Percentiles rank a stretch among this genome's conserved stretches.
Evolutionary conservation across 2,113 vertebrate genomes (phyloP).

Genomic region (Ctenomys sociabilis): DNA sequence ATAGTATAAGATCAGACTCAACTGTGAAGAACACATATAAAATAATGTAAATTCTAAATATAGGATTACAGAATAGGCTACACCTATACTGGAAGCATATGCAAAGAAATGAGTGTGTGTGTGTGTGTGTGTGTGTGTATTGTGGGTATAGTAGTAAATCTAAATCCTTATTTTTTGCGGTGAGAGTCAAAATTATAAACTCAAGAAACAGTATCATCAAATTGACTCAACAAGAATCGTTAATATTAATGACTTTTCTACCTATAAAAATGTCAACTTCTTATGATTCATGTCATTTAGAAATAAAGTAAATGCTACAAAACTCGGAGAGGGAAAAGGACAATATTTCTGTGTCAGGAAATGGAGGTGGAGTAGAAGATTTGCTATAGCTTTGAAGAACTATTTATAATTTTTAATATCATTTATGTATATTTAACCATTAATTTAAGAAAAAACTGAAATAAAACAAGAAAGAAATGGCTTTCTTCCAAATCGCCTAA

Average conservation of each 20-base stretch:
- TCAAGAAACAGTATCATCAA: not conserved
- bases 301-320: slow-evolving; percentile 11
- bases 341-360: not conserved
- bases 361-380: not conserved
- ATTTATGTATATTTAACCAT: not conserved
- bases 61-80: not conserved
- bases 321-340: not conserved
- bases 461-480: slow-evolving; percentile 29
- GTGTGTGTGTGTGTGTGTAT: not conserved
- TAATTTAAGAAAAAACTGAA: slow-evolving; percentile 51
- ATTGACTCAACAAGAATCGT: not conserved
- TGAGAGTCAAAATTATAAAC: slow-evolving; percentile 27
- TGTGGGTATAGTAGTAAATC: not conserved
- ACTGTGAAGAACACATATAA: not conserved
- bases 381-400: not conserved
- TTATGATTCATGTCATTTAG: not conserved
- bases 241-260: not conserved
- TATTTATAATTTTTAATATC: slow-evolving; percentile 9
- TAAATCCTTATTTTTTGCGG: not conserved
- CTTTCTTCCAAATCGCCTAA: slow-evolving; percentile 41
- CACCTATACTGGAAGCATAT: not conserved
- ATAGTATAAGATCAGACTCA: not conserved
- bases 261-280: not conserved
- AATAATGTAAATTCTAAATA: not conserved
- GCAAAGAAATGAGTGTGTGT: not conserved